phyloP scores from a whole-genome alignment of 2,888 invertebrate species.

The Hedya salicella region DNA sequence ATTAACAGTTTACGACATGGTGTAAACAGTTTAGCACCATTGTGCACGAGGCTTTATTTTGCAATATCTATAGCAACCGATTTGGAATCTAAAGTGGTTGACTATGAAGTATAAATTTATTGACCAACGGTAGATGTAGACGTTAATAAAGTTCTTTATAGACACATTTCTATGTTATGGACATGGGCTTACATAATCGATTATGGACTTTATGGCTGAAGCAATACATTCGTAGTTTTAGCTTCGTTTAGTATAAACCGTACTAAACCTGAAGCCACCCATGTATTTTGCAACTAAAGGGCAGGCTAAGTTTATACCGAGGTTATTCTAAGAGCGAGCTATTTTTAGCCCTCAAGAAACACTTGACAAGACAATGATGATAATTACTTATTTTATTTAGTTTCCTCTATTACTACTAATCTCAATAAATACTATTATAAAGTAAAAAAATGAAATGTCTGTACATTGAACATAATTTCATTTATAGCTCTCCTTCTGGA shows the following conservation, averaged over 20 bases:
- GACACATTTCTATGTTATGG: slow-evolving; percentile 5
- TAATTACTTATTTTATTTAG: no score
- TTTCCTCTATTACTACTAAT: no score
- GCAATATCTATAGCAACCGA: not conserved
- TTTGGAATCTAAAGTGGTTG: not conserved
- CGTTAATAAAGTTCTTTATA: slow-evolving; percentile 5
- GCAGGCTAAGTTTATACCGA: not conserved
- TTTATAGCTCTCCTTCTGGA: no score
- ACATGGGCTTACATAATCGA: slow-evolving; percentile 2
- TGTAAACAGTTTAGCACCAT: slow-evolving; percentile 12
- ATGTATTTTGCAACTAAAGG: slow-evolving; percentile 1
- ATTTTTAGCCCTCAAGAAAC: no score
- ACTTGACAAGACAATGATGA: no score
- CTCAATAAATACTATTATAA: no score
- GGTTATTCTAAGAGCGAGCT: not conserved
- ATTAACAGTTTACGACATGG: slow-evolving; percentile 7
- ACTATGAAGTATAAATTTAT: not conserved
- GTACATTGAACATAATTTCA: no score
- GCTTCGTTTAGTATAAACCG: not conserved
- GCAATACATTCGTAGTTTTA: slow-evolving; percentile 4
- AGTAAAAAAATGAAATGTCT: no score
- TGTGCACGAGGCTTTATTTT: not conserved
- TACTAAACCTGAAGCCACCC: not conserved
- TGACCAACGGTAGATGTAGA: not conserved
- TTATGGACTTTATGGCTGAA: slow-evolving; percentile 6